phyloP scores from a whole-genome alignment of 2,113 vertebrate genomes.

The Chionomys nivalis region DNA sequence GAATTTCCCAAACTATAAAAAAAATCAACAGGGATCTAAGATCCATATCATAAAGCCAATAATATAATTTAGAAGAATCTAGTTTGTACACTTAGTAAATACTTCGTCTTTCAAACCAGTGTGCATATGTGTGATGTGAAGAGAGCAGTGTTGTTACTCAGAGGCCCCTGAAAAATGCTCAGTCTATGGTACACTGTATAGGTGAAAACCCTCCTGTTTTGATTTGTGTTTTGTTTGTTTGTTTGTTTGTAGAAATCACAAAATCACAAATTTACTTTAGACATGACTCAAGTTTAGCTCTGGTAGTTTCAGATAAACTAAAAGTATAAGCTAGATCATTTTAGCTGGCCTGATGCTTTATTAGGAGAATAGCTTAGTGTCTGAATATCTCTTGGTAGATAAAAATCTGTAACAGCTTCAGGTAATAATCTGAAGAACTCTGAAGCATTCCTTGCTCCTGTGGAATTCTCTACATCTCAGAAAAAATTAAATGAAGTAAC shows the following conservation, averaged over 20 bases:
- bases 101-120: neutral
- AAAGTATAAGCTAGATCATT: neutral
- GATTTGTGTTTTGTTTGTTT: neutral
- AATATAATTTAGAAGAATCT: neutral
- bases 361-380: neutral
- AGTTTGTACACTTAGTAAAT: neutral
- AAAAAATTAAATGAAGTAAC: neutral
- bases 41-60: neutral
- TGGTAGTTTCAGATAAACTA: constrained; percentile 7
- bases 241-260: constrained; percentile 32
- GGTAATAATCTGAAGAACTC: constrained; percentile 3
- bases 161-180: neutral
- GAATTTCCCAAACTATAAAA: constrained; percentile 4
- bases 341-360: neutral
- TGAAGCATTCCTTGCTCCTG: neutral
- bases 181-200: neutral
- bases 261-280: neutral
- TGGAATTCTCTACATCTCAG: neutral
- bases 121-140: neutral
- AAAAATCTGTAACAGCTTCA: neutral
- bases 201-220: neutral
- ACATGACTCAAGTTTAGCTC: constrained; percentile 26
- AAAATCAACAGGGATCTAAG: neutral
- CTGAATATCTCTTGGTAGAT: neutral
- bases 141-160: neutral